Evolutionary conservation across 2,113 vertebrate genomes (phyloP).

Genomic region (Ranitomeya imitator): DNA sequence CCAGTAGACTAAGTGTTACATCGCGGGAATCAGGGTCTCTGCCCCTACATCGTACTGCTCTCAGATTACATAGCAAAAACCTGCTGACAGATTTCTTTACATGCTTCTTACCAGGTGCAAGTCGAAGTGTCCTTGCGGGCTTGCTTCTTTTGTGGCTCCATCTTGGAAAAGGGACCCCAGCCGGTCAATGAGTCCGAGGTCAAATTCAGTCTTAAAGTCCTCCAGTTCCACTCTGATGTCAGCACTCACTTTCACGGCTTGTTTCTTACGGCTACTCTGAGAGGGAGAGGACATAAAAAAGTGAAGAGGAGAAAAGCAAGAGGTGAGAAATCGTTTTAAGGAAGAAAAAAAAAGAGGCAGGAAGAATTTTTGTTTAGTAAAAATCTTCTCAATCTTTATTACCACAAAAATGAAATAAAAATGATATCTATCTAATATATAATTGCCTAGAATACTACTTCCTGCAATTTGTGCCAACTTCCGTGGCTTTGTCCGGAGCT

Average conservation of each 20-base stretch:
- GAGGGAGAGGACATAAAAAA: background rate
- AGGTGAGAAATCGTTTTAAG: background rate
- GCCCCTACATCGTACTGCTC: too few species aligned
- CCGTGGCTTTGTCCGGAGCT: too few species aligned
- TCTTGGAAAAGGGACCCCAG: slow-evolving; percentile 60
- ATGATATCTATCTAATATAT: too few species aligned
- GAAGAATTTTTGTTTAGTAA: too few species aligned
- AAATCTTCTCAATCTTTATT: background rate
- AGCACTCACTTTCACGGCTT: slow-evolving; percentile 56
- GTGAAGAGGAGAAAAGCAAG: background rate
- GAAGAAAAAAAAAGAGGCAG: background rate
- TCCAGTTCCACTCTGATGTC: slow-evolving; percentile 68
- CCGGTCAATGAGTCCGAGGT: slow-evolving; percentile 69
- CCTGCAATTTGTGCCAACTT: too few species aligned
- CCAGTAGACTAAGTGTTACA: too few species aligned
- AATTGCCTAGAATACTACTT: too few species aligned
- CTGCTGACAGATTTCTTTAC: too few species aligned
- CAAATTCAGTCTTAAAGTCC: slow-evolving; percentile 65
- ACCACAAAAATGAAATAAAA: too few species aligned
- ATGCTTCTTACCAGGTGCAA: slow-evolving; percentile 51
- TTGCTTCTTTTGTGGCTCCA: background rate
- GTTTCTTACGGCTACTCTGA: slow-evolving; percentile 63
- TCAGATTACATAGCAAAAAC: too few species aligned
- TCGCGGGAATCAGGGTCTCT: too few species aligned
- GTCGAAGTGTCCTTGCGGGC: slow-evolving; percentile 61